Conservation (phyloP, 2,797 vertebrate species). For the Sebastes oblongus region DNA sequence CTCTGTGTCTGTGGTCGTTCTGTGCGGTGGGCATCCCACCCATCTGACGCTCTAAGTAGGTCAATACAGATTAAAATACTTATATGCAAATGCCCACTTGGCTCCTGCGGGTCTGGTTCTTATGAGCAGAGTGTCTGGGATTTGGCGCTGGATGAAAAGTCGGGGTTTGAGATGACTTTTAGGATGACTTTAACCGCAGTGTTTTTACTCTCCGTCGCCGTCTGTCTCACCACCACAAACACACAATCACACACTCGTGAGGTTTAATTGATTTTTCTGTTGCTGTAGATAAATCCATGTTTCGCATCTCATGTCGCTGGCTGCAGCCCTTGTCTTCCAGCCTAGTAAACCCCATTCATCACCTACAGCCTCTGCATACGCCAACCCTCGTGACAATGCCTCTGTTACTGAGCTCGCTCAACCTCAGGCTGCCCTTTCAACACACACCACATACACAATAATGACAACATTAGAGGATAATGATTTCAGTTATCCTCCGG, state of each 20-base stretch:
- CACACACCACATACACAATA: not conserved
- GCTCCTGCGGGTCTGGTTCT: constrained; percentile 29
- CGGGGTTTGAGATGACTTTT: constrained; percentile 38
- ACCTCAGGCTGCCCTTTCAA: constrained; percentile 50
- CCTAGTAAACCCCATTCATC: constrained; percentile 78
- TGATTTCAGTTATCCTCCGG: constrained; percentile 20
- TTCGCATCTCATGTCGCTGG: constrained; percentile 69
- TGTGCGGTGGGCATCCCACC: constrained; percentile 13
- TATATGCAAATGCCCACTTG: constrained; percentile 14
- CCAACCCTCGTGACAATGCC: not conserved
- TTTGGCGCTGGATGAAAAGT: constrained; percentile 25
- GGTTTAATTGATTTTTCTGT: constrained; percentile 70
- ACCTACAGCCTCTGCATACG: constrained; percentile 44
- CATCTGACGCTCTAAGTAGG: constrained; percentile 39
- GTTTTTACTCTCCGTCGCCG: not conserved
- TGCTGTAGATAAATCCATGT: constrained; percentile 71
- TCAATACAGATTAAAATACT: constrained; percentile 14
- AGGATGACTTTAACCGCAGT: constrained; percentile 49
- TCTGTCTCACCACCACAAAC: not conserved
- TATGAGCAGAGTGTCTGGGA: not conserved
- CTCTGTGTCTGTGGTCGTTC: not conserved
- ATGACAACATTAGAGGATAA: constrained; percentile 4
- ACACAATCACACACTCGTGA: constrained; percentile 19
- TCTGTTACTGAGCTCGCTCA: constrained; percentile 37
- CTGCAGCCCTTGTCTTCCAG: constrained; percentile 67